Evolutionary conservation across 2,797 vertebrate genomes (phyloP), one percentile per base, ranked within the genome.

Genomic region (Chelonia mydas): DNA sequence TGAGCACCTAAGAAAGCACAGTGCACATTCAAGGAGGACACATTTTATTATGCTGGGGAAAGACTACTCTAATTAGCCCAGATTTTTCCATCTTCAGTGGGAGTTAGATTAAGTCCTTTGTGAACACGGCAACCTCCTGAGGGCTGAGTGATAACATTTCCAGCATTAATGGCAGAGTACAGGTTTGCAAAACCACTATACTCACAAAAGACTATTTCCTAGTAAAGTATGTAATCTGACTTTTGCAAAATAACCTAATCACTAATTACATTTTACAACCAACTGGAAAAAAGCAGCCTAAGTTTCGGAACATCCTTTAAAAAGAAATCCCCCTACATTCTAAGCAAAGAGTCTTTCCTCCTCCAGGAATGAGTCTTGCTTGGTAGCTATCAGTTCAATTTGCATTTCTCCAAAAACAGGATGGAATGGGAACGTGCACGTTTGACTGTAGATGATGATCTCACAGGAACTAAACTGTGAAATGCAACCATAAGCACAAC

Each of bases 121-220:
- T 86, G 94, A 94, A 91, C 61, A 88, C 74, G 92, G 74, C 94
- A 97, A 94, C 27, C 89, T 96, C 95, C 95, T 80, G 91, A 95
- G 96, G 96, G 89, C 80, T 95, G 92, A 95, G 94, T 0, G 95
- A 95, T 94, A 96, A 37, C 89, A 80, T 86, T 96, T 97, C 84
- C 96, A 94, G 93, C 89, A 92, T 82, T 95, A 92, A 95, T 55
- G 84, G 33, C 54, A 94, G 94, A 27, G 90, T 25, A 83, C 96
- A 80, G 84, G 82, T 87, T 95, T 95, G 94, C 33, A 96, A 96
- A 97, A 97, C 57, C 87, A 93, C 82, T 89, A 74, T 93, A 93
- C 84, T 90, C 90, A 90, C 74, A 86, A 87, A 49, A 91, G 94
- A 90, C 87, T 95, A 96, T 97, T 95, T 96, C 94, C 94, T 94